Evolutionary conservation across 2,113 vertebrate genomes (phyloP).

Genomic region (Tapirus terrestris): DNA sequence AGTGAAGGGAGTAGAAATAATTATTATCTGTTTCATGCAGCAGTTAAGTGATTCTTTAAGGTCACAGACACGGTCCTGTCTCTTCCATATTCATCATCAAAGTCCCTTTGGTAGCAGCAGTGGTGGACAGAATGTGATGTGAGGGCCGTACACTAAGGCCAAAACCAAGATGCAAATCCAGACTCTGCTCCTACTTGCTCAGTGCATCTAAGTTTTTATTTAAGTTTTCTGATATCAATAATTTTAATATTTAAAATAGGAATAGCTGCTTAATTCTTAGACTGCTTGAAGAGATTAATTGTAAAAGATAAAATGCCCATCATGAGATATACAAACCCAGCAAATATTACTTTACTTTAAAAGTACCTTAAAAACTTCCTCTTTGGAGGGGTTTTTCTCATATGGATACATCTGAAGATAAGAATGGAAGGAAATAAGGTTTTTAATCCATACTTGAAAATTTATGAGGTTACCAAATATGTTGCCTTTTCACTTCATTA

Average conservation of each 20-base stretch:
- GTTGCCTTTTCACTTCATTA: constrained; percentile 61
- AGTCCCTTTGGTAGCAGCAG: fast-evolving
- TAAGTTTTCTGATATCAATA: neutral
- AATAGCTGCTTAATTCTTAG: neutral
- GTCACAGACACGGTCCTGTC: too few species aligned
- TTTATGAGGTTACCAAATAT: constrained; percentile 45
- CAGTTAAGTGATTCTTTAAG: neutral
- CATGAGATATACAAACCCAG: neutral
- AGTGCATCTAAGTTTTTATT: neutral
- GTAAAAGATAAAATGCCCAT: neutral
- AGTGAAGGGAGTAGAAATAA: neutral
- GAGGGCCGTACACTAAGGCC: fast-evolving
- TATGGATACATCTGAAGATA: neutral
- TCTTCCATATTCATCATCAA: neutral
- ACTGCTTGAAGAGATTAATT: neutral
- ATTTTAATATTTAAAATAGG: neutral
- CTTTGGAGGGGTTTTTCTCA: neutral
- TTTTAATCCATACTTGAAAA: neutral
- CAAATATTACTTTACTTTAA: neutral
- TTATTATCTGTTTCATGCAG: neutral
- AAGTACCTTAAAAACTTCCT: neutral
- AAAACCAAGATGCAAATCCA: neutral
- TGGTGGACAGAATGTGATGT: neutral
- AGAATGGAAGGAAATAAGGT: constrained; percentile 29
- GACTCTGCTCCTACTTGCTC: neutral